Evolutionary conservation across 30 jellyfish, hydroid and myxozoan genomes (phyloP), one percentile per base, ranked within the genome.

Genomic region (Nemopilema nomurai): DNA sequence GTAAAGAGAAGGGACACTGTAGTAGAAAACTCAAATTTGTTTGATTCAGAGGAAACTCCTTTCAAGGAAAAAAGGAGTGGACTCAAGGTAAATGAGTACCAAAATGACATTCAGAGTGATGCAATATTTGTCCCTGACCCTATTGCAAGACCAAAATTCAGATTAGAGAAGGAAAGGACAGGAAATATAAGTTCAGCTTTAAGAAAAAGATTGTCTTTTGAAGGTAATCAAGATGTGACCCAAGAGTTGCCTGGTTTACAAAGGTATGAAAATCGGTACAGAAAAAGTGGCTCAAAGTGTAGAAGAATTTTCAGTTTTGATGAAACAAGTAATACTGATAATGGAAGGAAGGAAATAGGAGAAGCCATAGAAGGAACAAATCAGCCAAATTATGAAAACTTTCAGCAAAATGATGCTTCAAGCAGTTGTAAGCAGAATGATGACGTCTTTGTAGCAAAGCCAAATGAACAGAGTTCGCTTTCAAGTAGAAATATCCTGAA

Each of bases 41-140:
- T 31, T 22, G 92, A 71, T 25, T 28, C 73, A 8, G 92, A 83
- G 51, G 81, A 83, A 76, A 83, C 92, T 28, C 92, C 92, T 13
- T 51, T 9, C 30, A 78, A 49, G 88, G 51, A 20, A 29, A 25
- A 53, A 23, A 52, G 29, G 16, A 1, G 57, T 21, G 41, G 67
- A 20, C 26, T 8, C 13, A 69, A 33, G 49, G 50, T 32, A 33
- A 52, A 23, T 29, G 62, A 65, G 7, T 19, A 4, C 4, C 51
- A 71, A 83, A n/a, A 30, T 19, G 33, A 26, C 65, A 31, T 20
- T 18, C 74, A 29, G 7, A 21, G n/a, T 28, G 80, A 64, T 64
- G 92, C 62, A 64, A 57, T 83, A 0, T 83, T 70, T 64, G 70
- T 83, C 18, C 53, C 86, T 1, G 75, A 51, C 21, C 87, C 92